phyloP scores from a whole-genome alignment of 2,797 vertebrate species.

The Chromobotia macracanthus region DNA sequence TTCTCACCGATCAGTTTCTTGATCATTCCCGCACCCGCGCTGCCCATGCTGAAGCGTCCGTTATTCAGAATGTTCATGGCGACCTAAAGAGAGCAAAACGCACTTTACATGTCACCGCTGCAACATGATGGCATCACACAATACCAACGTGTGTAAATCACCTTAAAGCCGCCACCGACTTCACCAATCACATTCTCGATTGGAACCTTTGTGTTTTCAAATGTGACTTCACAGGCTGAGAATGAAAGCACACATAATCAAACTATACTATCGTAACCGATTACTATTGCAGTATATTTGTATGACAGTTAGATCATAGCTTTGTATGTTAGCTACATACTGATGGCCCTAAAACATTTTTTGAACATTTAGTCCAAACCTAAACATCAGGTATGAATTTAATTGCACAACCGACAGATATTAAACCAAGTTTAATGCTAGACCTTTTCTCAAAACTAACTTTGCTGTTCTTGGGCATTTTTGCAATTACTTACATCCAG shows the following conservation, averaged over 20 bases:
- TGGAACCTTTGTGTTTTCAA: conserved; percentile 91
- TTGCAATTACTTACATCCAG: too few relatives aligned
- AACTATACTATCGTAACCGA: not conserved
- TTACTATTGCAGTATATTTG: not conserved
- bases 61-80: conserved; percentile 96
- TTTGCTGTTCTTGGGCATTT: too few relatives aligned
- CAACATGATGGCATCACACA: not conserved
- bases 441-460: too few relatives aligned
- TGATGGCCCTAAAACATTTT: too few relatives aligned
- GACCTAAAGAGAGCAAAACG: conserved; percentile 73
- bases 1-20: conserved; percentile 91
- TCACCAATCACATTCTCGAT: conserved; percentile 93
- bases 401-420: not conserved
- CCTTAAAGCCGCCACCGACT: conserved; percentile 93
- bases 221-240: conserved; percentile 90
- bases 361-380: not conserved
- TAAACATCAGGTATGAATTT: not conserved
- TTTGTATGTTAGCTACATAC: too few relatives aligned
- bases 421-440: too few relatives aligned
- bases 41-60: conserved; percentile 95
- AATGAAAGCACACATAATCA: conserved; percentile 32
- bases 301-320: not conserved
- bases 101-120: not conserved
- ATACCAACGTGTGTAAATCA: conserved; percentile 62
- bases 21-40: conserved; percentile 86